Conservation (phyloP, 2,113 vertebrate genomes). For the Poeciliopsis occidentalis region DNA sequence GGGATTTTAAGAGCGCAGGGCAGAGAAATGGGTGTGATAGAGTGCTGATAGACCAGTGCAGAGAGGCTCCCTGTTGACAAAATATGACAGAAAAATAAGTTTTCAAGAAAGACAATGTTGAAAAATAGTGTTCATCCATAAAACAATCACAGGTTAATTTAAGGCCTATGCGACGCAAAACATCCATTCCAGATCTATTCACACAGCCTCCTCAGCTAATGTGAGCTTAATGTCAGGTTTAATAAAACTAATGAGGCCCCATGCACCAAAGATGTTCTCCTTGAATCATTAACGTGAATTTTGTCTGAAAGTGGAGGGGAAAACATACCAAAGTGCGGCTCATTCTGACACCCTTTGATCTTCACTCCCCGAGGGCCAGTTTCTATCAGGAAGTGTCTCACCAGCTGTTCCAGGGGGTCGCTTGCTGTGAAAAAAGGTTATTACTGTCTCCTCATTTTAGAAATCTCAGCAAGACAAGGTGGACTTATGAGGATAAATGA, state of each 20-base stretch:
- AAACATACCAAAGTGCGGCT: conserved; percentile 88
- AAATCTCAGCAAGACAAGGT: background rate
- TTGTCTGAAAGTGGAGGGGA: background rate
- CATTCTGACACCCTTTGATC: conserved; percentile 92
- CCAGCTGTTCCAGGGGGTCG: conserved; percentile 89
- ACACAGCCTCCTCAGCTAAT: background rate
- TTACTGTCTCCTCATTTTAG: background rate
- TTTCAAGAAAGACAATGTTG: background rate
- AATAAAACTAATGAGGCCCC: background rate
- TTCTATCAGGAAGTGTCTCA: conserved; percentile 93
- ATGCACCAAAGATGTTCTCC: background rate
- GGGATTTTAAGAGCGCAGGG: conserved; percentile 87
- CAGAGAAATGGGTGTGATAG: conserved; percentile 89
- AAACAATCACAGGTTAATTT: too few relatives aligned
- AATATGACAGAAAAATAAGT: background rate
- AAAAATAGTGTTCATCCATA: too few relatives aligned
- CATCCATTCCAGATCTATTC: background rate
- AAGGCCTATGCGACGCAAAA: too few relatives aligned
- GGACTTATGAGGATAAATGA: background rate
- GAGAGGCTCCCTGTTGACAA: conserved; percentile 86
- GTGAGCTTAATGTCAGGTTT: background rate
- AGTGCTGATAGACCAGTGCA: conserved; percentile 91
- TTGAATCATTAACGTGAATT: background rate
- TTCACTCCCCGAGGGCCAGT: conserved; percentile 90
- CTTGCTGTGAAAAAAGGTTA: conserved; percentile 52